Conservation (phyloP, 2,888 invertebrate species). For the Panzeria rudis region DNA sequence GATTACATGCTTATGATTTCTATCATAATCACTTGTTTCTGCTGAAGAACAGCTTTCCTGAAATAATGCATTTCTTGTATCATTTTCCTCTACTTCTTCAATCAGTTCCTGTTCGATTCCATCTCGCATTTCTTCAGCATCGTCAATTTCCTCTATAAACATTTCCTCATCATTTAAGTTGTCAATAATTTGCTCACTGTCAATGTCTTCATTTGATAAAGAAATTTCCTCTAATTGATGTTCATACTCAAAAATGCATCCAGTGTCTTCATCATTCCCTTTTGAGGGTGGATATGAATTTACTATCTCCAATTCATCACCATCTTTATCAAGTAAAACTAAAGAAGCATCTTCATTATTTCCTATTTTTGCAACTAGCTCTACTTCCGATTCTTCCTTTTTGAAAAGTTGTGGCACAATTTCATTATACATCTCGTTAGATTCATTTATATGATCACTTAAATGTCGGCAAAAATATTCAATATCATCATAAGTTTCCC, state of each 20-base stretch:
- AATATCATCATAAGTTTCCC: slow-evolving; percentile 72
- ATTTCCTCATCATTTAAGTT: slow-evolving; percentile 47
- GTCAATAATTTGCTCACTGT: not conserved
- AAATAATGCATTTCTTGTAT: not conserved
- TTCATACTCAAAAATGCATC: slow-evolving; percentile 12
- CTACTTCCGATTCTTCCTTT: slow-evolving; percentile 20
- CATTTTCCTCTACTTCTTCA: slow-evolving; percentile 26
- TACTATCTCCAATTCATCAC: not conserved
- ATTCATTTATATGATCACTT: slow-evolving; percentile 71
- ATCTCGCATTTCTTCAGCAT: slow-evolving; percentile 66
- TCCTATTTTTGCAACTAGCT: not conserved
- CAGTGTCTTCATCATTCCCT: slow-evolving; percentile 4
- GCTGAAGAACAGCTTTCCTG: slow-evolving; percentile 30
- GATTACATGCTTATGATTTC: not conserved
- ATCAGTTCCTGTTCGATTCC: slow-evolving; percentile 61
- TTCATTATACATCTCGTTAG: slow-evolving; percentile 1
- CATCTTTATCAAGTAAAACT: not conserved
- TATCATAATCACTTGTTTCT: slow-evolving; percentile 46
- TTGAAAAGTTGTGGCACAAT: slow-evolving; percentile 1
- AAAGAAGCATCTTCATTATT: not conserved
- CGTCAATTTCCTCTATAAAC: slow-evolving; percentile 67
- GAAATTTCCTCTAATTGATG: not conserved
- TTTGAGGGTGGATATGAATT: not conserved
- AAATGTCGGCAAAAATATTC: slow-evolving; percentile 74
- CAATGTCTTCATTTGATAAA: not conserved